Evolutionary conservation across 2,888 invertebrate genomes (phyloP), one percentile per base, ranked within the genome.

Genomic region (Agrotis segetum): DNA sequence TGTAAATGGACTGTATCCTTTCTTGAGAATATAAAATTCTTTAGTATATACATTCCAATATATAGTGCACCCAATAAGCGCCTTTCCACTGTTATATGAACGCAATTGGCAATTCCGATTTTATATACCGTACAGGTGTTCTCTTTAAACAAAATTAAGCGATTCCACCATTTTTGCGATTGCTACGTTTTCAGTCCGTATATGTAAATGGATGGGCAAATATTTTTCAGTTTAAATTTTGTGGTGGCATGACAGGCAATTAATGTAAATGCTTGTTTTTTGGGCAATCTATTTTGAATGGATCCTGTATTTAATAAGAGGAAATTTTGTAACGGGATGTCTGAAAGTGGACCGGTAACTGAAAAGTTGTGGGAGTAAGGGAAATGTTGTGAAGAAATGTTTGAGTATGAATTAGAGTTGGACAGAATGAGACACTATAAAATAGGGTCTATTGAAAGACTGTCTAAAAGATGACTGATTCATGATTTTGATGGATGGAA

Each of bases 131-230:
- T 74, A 29, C 86, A 77, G 82, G 76, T 81, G 84, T 81, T 72
- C 71, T 50, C 59, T 77, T 79, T 75, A 65, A 85, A 73, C 59
- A 24, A 74, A 85, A 85, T 84, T 81, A 84, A 77, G 76, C 53
- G 65, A 76, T 81, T 71, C 52, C 53, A 58, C 70, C 60, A 69
- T 74, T 84, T 83, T 84, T 68, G 84, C 69, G 68, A 70, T 77
- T 78, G 60, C 70, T 61, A 44, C 46, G 64, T 52, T 60, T 66
- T 53, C 63, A 49, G 58, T 55, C 3, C 29, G 24, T 67, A n/a
- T 77, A 77, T 77, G 78, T 68, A 81, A 85, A 84, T 84, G 73
- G 49, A 58, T 62, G 17, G 47, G 52, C 46, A 81, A 71, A 85
- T 76, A 78, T 84, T 74, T 72, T 78, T 29, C 66, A 29, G 60